Evolutionary conservation across 2,797 vertebrate genomes (phyloP).

Genomic region (Coilia nasus): DNA sequence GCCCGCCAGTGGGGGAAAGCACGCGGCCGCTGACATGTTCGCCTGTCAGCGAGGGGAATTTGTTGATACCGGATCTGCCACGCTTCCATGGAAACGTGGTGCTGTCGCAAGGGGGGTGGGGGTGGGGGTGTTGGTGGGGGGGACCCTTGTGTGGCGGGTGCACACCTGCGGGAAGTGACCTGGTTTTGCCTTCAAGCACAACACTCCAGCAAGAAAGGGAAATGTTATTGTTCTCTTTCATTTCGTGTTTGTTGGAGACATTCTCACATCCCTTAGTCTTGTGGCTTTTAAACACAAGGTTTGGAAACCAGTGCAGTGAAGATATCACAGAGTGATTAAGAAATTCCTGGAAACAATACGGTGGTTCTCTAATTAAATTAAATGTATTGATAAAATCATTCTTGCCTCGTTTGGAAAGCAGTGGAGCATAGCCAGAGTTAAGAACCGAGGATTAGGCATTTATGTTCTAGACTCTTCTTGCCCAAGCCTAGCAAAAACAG

Average conservation of each 20-base stretch:
- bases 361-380: constrained; percentile 11
- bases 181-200: constrained; percentile 4
- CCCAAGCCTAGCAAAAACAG: not conserved
- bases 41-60: constrained; percentile 15
- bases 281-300: not conserved
- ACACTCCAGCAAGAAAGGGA: not conserved
- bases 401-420: not conserved
- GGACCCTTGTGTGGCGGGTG: not conserved
- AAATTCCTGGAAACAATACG: not conserved
- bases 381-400: constrained; percentile 15
- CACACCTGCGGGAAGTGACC: constrained; percentile 18
- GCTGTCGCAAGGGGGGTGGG: constrained; percentile 30
- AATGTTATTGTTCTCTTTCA: not conserved
- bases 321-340: not conserved
- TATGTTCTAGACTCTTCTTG: not conserved
- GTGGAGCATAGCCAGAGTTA: not conserved
- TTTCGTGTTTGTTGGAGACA: not conserved
- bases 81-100: constrained; percentile 50
- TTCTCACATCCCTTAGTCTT: too few species aligned
- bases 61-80: constrained; percentile 34
- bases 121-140: not conserved
- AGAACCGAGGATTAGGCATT: not conserved
- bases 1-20: constrained; percentile 1
- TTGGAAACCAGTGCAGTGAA: not conserved
- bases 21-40: not conserved